Evolutionary conservation across 1,140 invertebrate species (phyloP), one percentile per base, ranked within the genome.

Genomic region (Caenorhabditis brenneri): DNA sequence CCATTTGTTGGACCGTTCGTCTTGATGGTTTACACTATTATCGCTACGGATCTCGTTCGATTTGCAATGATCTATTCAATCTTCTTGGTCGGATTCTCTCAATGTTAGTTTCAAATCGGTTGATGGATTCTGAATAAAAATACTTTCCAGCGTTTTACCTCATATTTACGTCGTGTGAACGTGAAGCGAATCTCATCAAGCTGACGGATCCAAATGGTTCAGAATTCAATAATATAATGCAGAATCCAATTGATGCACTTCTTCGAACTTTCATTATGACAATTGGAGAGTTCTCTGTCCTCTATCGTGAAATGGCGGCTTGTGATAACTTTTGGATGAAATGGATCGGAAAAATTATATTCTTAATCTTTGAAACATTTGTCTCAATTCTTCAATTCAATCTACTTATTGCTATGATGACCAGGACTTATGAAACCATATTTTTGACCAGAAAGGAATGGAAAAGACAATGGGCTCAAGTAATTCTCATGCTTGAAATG

Each of bases 371-470:
- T 91, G 98, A 98, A 96, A 95, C 94, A 65, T 95, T 98, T 88
- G 97, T 98, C 19, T 95, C 95, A 0, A 95, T 98, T 87, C 92
- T 98, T 4, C 92, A 98, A 79, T 95, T 99, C 16, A 98, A 99
- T 93, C 97, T 99, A 95, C 93, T 99, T 90, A 98, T 99, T 88
- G 97, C 97, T 87, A 98, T 98, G 96, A 98, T 99, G 96, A 96
- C 96, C 0, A 97, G 98, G 91, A 98, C 97, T 29, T 98, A 99
- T 91, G 95, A 97, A 91, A 88, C 92, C 91, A 97, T 98, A 86
- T 96, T 96, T 0, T 95, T 97, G 91, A 96, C 96, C 4, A 93
- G 95, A 86, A 98, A 97, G 91, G 97, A 99, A 91, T 98, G 96
- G 96, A 96, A 98, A 92, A 92, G 97, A 92, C 96, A 95, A 94